Conservation (phyloP, 2,888 invertebrate species). For the Cheilosia vulpina region DNA sequence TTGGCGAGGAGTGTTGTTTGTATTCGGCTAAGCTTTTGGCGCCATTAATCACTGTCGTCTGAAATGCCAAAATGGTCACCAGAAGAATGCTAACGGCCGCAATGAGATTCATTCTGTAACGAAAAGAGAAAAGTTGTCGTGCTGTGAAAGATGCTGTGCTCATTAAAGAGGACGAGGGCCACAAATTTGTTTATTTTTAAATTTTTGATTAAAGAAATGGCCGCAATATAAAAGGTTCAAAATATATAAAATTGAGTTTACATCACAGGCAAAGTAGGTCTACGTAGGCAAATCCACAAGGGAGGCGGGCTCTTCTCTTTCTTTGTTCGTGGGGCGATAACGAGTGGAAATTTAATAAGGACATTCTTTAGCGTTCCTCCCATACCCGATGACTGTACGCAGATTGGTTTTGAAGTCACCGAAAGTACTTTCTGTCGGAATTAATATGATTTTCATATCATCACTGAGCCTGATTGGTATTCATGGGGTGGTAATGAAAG, state of each 20-base stretch:
- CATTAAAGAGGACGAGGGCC: constrained; percentile 35
- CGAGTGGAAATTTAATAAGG: constrained; percentile 60
- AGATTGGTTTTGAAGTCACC: constrained; percentile 60
- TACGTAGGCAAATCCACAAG: constrained; percentile 11
- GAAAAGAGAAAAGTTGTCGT: constrained; percentile 12
- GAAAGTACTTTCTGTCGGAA: constrained; percentile 57
- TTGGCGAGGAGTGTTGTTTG: constrained; percentile 65
- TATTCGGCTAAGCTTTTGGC: constrained; percentile 77
- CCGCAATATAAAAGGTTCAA: constrained; percentile 23
- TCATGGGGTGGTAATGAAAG: constrained; percentile 58
- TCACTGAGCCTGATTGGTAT: constrained; percentile 63
- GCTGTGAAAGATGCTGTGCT: constrained; percentile 27
- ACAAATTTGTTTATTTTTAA: constrained; percentile 29
- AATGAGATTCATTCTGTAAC: constrained; percentile 78
- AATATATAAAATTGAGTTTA: constrained; percentile 18
- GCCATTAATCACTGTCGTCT: constrained; percentile 79
- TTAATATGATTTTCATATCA: constrained; percentile 67
- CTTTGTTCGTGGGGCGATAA: constrained; percentile 12
- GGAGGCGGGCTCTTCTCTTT: not conserved
- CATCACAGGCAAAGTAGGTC: not conserved
- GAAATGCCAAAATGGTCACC: constrained; percentile 79
- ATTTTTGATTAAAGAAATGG: constrained; percentile 18
- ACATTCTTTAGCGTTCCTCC: constrained; percentile 18
- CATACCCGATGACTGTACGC: not conserved
- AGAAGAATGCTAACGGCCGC: constrained; percentile 77